Conservation (phyloP, 1,140 invertebrate species). For the Pteromalus puparum region DNA sequence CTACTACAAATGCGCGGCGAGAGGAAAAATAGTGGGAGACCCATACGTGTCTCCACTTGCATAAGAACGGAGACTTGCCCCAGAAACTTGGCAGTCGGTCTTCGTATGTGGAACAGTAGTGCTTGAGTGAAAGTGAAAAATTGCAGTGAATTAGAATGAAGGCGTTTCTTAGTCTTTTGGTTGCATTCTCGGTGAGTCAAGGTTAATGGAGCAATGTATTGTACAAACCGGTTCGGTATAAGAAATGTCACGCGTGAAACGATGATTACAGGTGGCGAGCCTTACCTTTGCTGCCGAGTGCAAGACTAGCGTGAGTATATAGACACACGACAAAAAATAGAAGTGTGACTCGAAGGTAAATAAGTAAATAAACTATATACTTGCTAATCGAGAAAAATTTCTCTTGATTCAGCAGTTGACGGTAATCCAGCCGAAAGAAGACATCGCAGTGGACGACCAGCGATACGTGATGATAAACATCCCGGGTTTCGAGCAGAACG, state of each 20-base stretch:
- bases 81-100: not conserved
- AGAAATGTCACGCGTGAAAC: no score
- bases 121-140: not conserved
- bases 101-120: not conserved
- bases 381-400: no score
- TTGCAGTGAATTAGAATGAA: not conserved
- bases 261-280: not conserved
- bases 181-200: not conserved
- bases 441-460: conserved; percentile 3
- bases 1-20: not conserved
- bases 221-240: no score
- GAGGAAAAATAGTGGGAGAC: not conserved
- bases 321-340: no score
- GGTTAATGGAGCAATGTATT: no score
- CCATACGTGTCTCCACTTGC: not conserved
- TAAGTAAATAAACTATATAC: no score
- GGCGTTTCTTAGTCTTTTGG: not conserved
- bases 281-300: not conserved
- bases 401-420: not conserved
- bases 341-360: no score
- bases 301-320: not conserved
- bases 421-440: conserved; percentile 8
- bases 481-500: conserved; percentile 21
- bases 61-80: not conserved
- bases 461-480: conserved; percentile 27